Base-by-base conservation (phyloP, 1,140 invertebrate genomes). In the Luehdorfia chinensis region DNA sequence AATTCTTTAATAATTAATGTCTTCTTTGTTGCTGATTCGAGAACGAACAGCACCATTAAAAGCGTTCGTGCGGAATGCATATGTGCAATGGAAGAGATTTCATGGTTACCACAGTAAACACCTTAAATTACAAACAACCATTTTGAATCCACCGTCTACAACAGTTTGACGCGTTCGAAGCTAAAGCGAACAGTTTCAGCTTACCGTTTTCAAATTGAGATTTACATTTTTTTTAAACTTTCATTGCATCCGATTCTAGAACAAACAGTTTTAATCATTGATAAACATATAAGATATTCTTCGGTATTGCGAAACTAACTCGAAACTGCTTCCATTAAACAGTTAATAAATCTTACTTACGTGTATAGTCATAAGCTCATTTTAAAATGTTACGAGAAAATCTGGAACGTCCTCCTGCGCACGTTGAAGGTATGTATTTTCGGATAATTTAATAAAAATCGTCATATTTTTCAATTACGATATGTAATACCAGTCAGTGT, bases 101-200 rank as follows among this genome's bases (percentile, higher is more conserved):
- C 34, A 37, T 9, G 34, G 16, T 37, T 23, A 37, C 36, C 2
- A 33, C 15, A 43, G 47, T 45, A 37, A 56, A 28, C 49, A n/a
- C n/a, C 37, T 47, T 54, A 53, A 66, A 67, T 66, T 39, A 59
- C 59, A n/a, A n/a, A n/a, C n/a, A 59, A 53, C 46, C 67, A 75
- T 72, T 78, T 78, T 54, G 50, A 60, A 64, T 58, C 61, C 55
- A 69, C 59, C 54, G 63, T 55, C 53, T 61, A 57, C 25, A 30
- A 45, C 31, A 60, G 57, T 54, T 59, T 66, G 69, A 78, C 75
- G 69, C 67, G 59, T 46, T 34, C n/a, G 16, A n/a, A n/a, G n/a
- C n/a, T 30, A 45, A 8, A 18, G n/a, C 21, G n/a, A 28, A 11
- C 13, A 16, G n/a, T n/a, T n/a, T n/a, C n/a, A 8, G 12, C 21